These are phyloP conservation scores for Etheostoma nigrum DNA, from an alignment of 2,797 vertebrate species.

Conservation along the genomic window DNA sequence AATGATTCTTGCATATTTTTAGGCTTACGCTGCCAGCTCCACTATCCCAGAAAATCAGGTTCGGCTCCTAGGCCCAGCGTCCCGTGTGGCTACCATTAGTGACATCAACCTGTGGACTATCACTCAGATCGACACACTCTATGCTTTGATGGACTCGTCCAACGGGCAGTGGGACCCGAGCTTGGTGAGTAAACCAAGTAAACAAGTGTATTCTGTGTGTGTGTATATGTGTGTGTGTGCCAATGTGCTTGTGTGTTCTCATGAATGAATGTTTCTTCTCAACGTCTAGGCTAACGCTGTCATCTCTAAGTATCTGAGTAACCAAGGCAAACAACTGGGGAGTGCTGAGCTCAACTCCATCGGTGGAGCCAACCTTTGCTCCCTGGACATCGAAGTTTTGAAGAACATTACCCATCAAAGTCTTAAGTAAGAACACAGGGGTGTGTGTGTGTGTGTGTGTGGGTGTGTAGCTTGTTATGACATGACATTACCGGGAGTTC, in stretches of 20 bases:
- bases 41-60: slow-evolving; percentile 75
- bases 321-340: slow-evolving; percentile 68
- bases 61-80: slow-evolving; percentile 72
- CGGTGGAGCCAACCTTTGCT: slow-evolving; percentile 77
- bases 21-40: slow-evolving; percentile 69
- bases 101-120: slow-evolving; percentile 80
- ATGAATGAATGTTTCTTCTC: not conserved
- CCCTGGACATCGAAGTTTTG: slow-evolving; percentile 60
- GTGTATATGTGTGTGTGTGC: too few relatives aligned
- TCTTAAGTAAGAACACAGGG: slow-evolving; percentile 71
- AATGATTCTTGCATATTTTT: not conserved
- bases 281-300: slow-evolving; percentile 72
- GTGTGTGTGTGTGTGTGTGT: not conserved
- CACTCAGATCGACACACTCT: slow-evolving; percentile 78
- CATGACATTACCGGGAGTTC: not conserved
- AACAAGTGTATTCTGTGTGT: not conserved
- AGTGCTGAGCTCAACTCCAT: slow-evolving; percentile 73
- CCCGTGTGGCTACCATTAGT: slow-evolving; percentile 65
- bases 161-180: slow-evolving; percentile 73
- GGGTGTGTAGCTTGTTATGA: not conserved
- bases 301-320: slow-evolving; percentile 79
- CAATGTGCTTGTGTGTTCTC: not conserved
- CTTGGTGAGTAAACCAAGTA: slow-evolving; percentile 63
- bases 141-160: slow-evolving; percentile 70
- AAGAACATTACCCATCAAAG: slow-evolving; percentile 60